phyloP scores from a whole-genome alignment of 2,113 vertebrate genomes.

The Sciurus niger region DNA sequence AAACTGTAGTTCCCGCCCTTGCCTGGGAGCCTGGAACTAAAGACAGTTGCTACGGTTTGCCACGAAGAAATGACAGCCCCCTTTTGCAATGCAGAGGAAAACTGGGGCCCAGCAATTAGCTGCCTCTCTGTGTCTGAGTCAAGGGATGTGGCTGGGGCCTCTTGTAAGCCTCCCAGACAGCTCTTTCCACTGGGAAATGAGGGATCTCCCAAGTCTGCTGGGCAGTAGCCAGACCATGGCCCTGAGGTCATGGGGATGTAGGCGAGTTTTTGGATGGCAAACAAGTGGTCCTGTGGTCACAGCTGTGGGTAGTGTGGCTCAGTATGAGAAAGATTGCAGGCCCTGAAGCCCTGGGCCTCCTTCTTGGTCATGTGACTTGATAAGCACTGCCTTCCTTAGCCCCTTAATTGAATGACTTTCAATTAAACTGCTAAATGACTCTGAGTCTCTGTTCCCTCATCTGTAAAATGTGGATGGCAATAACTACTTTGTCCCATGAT shows the following conservation, averaged over 20 bases:
- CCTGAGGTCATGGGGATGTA: neutral
- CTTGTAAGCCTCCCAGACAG: neutral
- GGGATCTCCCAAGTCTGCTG: conserved; percentile 44
- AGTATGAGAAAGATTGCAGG: neutral
- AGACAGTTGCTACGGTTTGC: conserved; percentile 68
- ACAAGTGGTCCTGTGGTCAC: neutral
- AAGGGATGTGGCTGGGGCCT: neutral
- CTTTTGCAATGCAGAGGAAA: conserved; percentile 51
- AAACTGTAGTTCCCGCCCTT: conserved; percentile 9
- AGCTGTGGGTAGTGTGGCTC: neutral
- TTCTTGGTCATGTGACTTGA: neutral
- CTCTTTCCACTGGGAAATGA: conserved; percentile 53
- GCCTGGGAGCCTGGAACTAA: conserved; percentile 50
- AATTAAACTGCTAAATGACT: neutral
- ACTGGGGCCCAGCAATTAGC: conserved; percentile 35
- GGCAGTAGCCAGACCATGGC: neutral
- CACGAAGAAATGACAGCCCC: conserved; percentile 63
- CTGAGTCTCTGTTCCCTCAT: neutral
- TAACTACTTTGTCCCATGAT: neutral
- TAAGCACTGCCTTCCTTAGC: neutral
- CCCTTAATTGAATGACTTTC: neutral
- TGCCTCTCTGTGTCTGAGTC: neutral
- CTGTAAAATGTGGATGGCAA: too few species aligned
- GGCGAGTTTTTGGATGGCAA: neutral
- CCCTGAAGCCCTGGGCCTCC: neutral